Base-by-base conservation (phyloP, 2,113 vertebrate species). In the Mobula hypostoma region DNA sequence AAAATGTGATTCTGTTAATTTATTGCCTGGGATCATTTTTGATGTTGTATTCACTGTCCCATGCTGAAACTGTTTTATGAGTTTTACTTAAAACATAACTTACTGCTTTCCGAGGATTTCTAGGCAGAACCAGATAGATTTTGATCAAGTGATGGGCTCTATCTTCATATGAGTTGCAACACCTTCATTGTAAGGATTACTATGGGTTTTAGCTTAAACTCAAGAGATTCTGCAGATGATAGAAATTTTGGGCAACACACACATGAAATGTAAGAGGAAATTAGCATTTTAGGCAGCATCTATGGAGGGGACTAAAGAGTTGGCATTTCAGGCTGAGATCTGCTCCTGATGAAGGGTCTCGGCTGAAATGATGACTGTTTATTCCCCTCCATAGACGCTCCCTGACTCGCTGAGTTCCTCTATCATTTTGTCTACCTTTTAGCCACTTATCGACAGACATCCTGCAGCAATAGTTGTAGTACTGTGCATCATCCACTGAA, bases 1-100 rank as follows among this genome's bases (percentile, higher is more conserved):
- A 95, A 95, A 88, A 96, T 96, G 94, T 95, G 93, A 95, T 95
- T 74, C 94, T 94, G 94, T 95, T 95, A 96, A 90, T 94, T 94
- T 94, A 95, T 94, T 94, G 94, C 1, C 76, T 88, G 85, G 58
- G 61, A 32, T 66, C 9, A 88, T 29, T n/a, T 88, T 29, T 66
- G 85, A 19, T 87, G 56, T 63, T 66, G 58, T 15, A 66, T 6
- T 88, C 58, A 66, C 58, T 63, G 27, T 8, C 83, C 83, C 27
- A 27, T 87, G 83, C 11, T n/a, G 29, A 63, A 88, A 66, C 27
- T 66, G 56, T 79, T 36, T 79, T 79, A 79, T 15, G 77, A 79
- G n/a, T 12, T 79, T 36, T 32, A 63, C 6, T 17, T 88, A n/a
- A 88, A 88, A 56, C 56, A 27, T 27, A 88, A 88, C 17, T 63